phyloP scores from a whole-genome alignment of 2,797 vertebrate species.

The Lycodopsis pacificus region DNA sequence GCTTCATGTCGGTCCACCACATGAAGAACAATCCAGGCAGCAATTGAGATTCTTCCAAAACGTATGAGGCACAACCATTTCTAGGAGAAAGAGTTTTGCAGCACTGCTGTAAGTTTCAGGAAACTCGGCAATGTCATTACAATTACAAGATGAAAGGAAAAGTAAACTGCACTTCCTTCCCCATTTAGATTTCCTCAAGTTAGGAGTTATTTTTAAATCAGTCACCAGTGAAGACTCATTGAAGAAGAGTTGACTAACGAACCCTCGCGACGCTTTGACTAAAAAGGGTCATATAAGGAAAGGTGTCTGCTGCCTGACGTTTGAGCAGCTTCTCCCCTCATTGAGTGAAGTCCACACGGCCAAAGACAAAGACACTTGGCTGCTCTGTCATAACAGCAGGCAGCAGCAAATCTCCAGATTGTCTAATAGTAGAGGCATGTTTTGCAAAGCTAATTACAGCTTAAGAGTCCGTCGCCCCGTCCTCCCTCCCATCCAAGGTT shows the following conservation, averaged over 20 bases:
- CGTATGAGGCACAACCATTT: neutral
- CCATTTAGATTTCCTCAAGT: constrained; percentile 24
- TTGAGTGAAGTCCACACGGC: constrained; percentile 4
- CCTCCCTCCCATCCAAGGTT: constrained; percentile 29
- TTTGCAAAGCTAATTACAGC: constrained; percentile 70
- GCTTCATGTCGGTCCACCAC: neutral
- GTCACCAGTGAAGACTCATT: constrained; percentile 48
- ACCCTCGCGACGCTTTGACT: constrained; percentile 48
- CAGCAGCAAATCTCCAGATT: constrained; percentile 45
- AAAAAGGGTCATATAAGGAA: constrained; percentile 41
- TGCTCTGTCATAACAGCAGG: constrained; percentile 46
- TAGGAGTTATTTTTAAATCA: constrained; percentile 27
- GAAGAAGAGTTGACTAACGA: constrained; percentile 56
- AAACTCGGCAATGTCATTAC: neutral
- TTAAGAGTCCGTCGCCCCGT: constrained; percentile 31
- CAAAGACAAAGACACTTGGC: constrained; percentile 32
- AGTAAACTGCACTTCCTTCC: neutral
- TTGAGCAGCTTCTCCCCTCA: constrained; percentile 13
- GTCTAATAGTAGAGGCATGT: constrained; percentile 51
- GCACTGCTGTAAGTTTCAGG: neutral
- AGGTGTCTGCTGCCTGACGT: neutral
- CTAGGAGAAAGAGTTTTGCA: neutral
- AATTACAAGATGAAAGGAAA: neutral
- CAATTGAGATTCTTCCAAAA: constrained; percentile 6
- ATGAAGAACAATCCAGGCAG: neutral